Conservation (phyloP, 2,797 vertebrate species). For the Cheirogaleus major region DNA sequence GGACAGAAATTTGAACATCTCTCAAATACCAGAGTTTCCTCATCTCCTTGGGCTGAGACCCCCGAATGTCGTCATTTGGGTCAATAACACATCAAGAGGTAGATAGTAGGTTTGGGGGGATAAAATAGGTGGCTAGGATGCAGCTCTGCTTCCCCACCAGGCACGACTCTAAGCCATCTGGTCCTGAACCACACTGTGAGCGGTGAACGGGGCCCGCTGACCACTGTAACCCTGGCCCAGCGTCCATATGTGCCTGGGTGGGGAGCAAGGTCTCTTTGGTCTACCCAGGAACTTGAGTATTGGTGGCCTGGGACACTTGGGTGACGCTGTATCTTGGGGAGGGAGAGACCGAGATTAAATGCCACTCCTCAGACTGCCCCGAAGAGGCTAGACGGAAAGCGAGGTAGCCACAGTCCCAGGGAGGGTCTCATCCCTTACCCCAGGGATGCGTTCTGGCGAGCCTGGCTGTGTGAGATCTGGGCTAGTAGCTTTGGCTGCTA, state of each 20-base stretch:
- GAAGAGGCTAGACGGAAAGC: not conserved
- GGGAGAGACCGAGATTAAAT: not conserved
- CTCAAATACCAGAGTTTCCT: not conserved
- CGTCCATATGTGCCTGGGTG: not conserved
- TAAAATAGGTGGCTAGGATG: not conserved
- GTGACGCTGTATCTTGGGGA: not conserved
- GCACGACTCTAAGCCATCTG: not conserved
- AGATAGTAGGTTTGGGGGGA: not conserved
- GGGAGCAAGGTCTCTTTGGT: not conserved
- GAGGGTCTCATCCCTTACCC: not conserved
- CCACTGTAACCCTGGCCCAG: not conserved
- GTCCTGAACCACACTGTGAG: not conserved
- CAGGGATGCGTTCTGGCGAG: not conserved
- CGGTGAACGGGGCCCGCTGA: not conserved
- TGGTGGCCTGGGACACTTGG: not conserved
- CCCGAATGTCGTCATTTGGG: not conserved
- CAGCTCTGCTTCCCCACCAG: not conserved
- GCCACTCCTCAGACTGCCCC: not conserved
- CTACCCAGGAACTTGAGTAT: not conserved
- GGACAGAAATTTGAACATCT: not conserved
- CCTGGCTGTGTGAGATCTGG: conserved; percentile 2
- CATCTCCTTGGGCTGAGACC: not conserved
- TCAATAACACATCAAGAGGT: not conserved
- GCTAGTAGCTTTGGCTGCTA: conserved; percentile 10
- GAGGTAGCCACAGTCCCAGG: not conserved